Evolutionary conservation across 2,113 vertebrate genomes (phyloP).

Genomic region (Perccottus glenii): DNA sequence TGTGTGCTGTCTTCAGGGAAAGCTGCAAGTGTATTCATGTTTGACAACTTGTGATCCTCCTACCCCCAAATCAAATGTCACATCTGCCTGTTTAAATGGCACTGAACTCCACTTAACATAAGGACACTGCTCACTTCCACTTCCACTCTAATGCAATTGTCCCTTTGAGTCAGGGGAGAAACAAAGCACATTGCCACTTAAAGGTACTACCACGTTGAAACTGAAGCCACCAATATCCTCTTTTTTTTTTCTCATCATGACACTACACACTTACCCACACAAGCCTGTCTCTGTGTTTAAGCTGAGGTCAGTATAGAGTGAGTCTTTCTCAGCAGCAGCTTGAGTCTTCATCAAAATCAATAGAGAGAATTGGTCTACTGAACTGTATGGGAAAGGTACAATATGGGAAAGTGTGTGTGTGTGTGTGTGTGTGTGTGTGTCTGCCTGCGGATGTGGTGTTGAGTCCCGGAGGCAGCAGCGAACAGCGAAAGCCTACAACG

Average conservation of each 20-base stretch:
- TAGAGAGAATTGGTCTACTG: constrained; percentile 58
- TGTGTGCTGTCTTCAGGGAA: constrained; percentile 27
- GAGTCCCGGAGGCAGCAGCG: constrained; percentile 46
- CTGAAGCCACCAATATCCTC: not conserved
- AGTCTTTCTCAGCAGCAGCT: constrained; percentile 56
- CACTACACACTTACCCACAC: constrained; percentile 11
- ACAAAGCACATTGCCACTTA: constrained; percentile 2
- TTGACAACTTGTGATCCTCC: constrained; percentile 35
- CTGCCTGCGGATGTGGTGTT: constrained; percentile 29
- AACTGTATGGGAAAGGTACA: constrained; percentile 55
- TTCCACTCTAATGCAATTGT: constrained; percentile 42
- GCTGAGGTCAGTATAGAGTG: constrained; percentile 50
- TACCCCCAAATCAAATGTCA: constrained; percentile 61
- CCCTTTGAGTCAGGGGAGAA: not conserved
- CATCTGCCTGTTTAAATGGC: constrained; percentile 67
- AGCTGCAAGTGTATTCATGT: constrained; percentile 43
- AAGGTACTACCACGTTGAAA: not conserved
- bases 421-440: constrained; percentile 27
- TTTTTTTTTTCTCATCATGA: not conserved
- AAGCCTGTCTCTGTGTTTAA: constrained; percentile 37
- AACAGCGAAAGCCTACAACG: constrained; percentile 51
- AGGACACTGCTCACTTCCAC: constrained; percentile 28
- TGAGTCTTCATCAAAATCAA: constrained; percentile 70
- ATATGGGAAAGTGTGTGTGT: constrained; percentile 14
- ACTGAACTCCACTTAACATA: constrained; percentile 67